These are phyloP conservation scores for Timandra comae DNA, from an alignment of 2,888 invertebrate species.

Conservation along the genomic window DNA sequence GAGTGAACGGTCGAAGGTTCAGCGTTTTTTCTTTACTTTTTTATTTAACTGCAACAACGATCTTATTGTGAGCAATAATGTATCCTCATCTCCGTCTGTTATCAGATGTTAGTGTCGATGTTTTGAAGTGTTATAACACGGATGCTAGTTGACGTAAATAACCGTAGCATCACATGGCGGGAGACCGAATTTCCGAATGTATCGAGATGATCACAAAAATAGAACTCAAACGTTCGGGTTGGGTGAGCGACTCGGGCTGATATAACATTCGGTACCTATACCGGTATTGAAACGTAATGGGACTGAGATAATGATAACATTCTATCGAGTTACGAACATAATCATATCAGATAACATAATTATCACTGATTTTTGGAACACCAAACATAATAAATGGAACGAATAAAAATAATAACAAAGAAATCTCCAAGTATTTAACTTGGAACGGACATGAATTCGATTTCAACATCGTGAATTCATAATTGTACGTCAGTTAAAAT, in stretches of 20 bases:
- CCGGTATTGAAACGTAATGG: no score
- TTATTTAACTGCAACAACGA: slow-evolving; percentile 10
- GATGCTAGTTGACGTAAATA: slow-evolving; percentile 53
- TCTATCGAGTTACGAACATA: slow-evolving; percentile 5
- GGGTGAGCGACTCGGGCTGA: slow-evolving; percentile 34
- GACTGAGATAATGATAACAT: slow-evolving; percentile 23
- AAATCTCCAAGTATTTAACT: no score
- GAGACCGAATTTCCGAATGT: slow-evolving; percentile 42
- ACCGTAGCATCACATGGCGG: slow-evolving; percentile 43
- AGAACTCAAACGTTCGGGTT: slow-evolving; percentile 38
- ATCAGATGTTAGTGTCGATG: slow-evolving; percentile 1
- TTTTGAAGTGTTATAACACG: slow-evolving; percentile 17
- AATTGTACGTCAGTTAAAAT: no score
- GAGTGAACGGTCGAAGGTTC: slow-evolving; percentile 44
- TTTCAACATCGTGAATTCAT: no score
- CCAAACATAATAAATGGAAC: no score
- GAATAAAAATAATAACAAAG: no score
- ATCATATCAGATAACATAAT: no score
- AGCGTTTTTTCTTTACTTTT: slow-evolving; percentile 26
- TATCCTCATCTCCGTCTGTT: no score
- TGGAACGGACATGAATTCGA: no score
- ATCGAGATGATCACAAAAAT: slow-evolving; percentile 51
- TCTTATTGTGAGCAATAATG: no score
- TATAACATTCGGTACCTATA: no score
- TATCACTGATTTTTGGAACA: no score